Evolutionary conservation across 2,888 invertebrate species (phyloP), one percentile per base, ranked within the genome.

Genomic region (Leptinotarsa haldemani): DNA sequence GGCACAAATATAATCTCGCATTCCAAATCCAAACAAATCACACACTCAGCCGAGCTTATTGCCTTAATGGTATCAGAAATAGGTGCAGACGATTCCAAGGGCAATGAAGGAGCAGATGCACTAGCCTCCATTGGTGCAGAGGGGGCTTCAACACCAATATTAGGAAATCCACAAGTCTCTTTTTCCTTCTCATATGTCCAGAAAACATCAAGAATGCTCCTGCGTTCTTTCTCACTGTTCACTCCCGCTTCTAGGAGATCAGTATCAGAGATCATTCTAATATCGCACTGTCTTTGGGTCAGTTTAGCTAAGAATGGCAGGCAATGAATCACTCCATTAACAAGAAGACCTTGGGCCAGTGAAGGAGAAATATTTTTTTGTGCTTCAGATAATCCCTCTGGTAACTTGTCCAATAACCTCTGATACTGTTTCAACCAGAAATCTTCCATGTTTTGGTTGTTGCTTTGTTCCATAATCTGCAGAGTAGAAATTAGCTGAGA

Each of bases 361-460:
- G 88, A 83, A 20, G 93, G 93, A 84, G 94, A 93, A 63, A 94
- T 88, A 80, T 89, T 88, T 77, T 89, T 90, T 75, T 91, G 90
- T 70, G 91, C 89, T 82, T 91, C 90, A 47, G 92, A 86, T 76
- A 94, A 87, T 66, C 91, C 90, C 81, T 90, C 90, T 30, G 96
- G 95, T 79, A 86, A 83, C 71, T 85, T 91, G 84, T 96, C 94
- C 84, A 96, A 89, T 61, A 97, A 87, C 79, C 92, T 91, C 86
- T 97, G 96, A 86, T 95, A 97, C 86, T 96, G 96, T 83, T 91
- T 89, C 77, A 94, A 87, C 94, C 94, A 94, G 85, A 93, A 94
- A 83, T 92, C 92, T 80, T 90, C 88, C 2, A 88, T 86, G 67
- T 85, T 87, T 78, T 88, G 88, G 74, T 87, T 89, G 79, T 89